Evolutionary conservation across 2,888 invertebrate species (phyloP).

Genomic region (Dromius quadrimaculatus): DNA sequence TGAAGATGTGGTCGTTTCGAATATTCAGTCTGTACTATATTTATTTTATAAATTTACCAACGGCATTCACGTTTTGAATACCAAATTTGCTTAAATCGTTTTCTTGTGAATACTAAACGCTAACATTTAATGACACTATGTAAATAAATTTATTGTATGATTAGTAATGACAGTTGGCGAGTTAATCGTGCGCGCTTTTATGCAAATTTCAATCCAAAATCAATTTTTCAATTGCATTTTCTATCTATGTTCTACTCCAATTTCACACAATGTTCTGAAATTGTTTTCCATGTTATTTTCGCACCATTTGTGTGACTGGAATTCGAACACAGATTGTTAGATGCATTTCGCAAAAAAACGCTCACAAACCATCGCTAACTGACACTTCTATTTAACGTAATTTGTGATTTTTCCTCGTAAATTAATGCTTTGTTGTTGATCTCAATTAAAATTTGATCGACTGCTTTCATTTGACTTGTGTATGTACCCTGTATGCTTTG

Average conservation of each 20-base stretch:
- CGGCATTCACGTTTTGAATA: slow-evolving; percentile 48
- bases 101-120: slow-evolving; percentile 51
- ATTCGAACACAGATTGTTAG: slow-evolving; percentile 9
- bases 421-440: slow-evolving; percentile 65
- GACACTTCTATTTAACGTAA: slow-evolving; percentile 58
- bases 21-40: slow-evolving; percentile 46
- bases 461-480: slow-evolving; percentile 60
- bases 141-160: slow-evolving; percentile 50
- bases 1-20: slow-evolving; percentile 41
- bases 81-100: slow-evolving; percentile 46
- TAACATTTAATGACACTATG: slow-evolving; percentile 50
- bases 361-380: slow-evolving; percentile 53
- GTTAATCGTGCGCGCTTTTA: slow-evolving; percentile 27
- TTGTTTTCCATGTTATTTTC: slow-evolving; percentile 13
- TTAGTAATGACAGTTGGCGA: slow-evolving; percentile 42
- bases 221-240: slow-evolving; percentile 1
- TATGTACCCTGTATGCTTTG: slow-evolving; percentile 54
- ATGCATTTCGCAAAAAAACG: slow-evolving; percentile 19
- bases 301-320: slow-evolving; percentile 4
- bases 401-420: slow-evolving; percentile 63
- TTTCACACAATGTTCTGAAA: slow-evolving; percentile 10
- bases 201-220: slow-evolving; percentile 7
- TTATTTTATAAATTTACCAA: slow-evolving; percentile 50
- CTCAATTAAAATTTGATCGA: slow-evolving; percentile 64
- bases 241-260: slow-evolving; percentile 13